Conservation (phyloP, 2,888 invertebrate species). For the Dione vanillae region DNA sequence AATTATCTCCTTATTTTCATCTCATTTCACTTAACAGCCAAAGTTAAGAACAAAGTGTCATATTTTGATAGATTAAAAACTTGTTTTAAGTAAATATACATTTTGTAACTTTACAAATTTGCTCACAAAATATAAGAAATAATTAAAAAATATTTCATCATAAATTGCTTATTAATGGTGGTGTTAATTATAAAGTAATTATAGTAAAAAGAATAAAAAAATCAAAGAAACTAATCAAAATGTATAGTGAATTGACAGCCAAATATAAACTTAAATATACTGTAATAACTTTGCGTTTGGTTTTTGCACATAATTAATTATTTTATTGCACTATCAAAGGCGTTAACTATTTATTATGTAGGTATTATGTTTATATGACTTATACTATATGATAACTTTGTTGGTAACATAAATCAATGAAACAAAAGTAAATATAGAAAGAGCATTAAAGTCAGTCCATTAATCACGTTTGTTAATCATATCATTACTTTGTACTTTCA, state of each 20-base stretch:
- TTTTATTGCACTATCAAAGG: not conserved
- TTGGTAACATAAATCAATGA: constrained; percentile 16
- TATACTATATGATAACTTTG: constrained; percentile 4
- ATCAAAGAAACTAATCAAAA: too few relatives aligned
- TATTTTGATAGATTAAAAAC: not conserved
- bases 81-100: too few relatives aligned
- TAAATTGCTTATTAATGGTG: too few relatives aligned
- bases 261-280: not conserved
- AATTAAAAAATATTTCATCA: too few relatives aligned
- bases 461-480: constrained; percentile 12
- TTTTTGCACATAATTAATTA: not conserved
- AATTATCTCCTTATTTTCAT: not conserved
- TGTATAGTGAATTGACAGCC: not conserved
- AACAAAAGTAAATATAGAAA: constrained; percentile 26
- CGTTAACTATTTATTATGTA: not conserved
- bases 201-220: too few relatives aligned
- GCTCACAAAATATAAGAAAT: too few relatives aligned
- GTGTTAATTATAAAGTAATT: too few relatives aligned
- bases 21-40: not conserved
- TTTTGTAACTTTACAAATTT: too few relatives aligned
- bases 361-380: constrained; percentile 13
- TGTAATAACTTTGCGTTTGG: not conserved
- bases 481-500: not conserved
- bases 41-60: not conserved
- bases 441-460: constrained; percentile 1